Conservation (phyloP, 2,797 vertebrate species). For the Atherinosoma microstoma region DNA sequence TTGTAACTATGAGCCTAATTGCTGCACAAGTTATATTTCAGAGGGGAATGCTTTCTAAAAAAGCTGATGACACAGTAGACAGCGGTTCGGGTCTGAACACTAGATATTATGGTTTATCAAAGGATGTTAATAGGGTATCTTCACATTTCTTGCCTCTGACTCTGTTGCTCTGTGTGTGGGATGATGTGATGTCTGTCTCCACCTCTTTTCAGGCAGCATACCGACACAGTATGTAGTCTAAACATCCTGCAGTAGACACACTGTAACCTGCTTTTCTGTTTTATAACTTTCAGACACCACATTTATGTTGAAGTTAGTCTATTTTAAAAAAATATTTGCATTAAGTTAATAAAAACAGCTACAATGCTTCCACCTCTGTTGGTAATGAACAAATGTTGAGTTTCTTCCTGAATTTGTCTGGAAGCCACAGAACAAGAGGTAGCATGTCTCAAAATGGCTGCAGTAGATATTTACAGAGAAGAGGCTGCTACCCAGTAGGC, state of each 20-base stretch:
- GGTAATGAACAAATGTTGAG: background rate
- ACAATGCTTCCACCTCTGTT: background rate
- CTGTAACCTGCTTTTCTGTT: slow-evolving; percentile 33
- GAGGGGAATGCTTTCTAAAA: slow-evolving; percentile 37
- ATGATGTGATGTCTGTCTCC: slow-evolving; percentile 8
- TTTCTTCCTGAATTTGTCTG: background rate
- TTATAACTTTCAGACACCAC: background rate
- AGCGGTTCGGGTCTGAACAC: slow-evolving; percentile 52
- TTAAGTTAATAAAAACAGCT: background rate
- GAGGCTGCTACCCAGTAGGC: slow-evolving; percentile 70
- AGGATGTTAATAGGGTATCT: slow-evolving; percentile 56
- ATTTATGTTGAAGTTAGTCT: background rate
- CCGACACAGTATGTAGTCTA: slow-evolving; percentile 57
- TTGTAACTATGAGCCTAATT: slow-evolving; percentile 7
- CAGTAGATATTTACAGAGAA: slow-evolving; percentile 59
- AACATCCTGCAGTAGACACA: slow-evolving; percentile 53
- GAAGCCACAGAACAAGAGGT: slow-evolving; percentile 57
- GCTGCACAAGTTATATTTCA: slow-evolving; percentile 18
- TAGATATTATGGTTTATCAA: slow-evolving; percentile 67
- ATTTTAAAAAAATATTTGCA: background rate
- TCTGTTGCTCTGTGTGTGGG: slow-evolving; percentile 36
- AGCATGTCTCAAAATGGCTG: slow-evolving; percentile 71
- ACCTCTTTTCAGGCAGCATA: slow-evolving; percentile 47
- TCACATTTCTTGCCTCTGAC: slow-evolving; percentile 43
- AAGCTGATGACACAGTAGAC: slow-evolving; percentile 56